A percentile compares a stretch with the other conserved stretches of the same genome.
These are phyloP conservation scores for Phytoseiulus persimilis DNA, from an alignment of 2,888 invertebrate genomes.

Conservation along the genomic window DNA sequence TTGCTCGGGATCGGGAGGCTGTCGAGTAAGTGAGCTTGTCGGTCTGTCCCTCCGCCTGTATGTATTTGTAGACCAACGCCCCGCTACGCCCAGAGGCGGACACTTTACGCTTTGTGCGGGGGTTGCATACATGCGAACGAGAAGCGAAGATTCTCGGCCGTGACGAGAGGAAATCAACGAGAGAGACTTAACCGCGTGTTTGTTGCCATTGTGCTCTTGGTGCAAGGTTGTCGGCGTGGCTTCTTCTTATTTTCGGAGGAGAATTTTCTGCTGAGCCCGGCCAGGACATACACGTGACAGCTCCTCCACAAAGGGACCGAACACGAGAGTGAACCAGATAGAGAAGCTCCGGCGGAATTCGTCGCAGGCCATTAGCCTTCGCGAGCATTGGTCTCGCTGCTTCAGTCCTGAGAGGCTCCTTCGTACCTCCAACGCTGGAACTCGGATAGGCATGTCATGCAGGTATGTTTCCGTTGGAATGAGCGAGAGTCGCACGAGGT, in stretches of 20 bases:
- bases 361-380: background rate
- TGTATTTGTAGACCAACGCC: background rate
- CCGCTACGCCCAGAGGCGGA: background rate
- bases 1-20: background rate
- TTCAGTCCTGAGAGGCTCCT: background rate
- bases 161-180: background rate
- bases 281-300: background rate
- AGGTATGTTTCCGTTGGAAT: no score
- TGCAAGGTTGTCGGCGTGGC: background rate
- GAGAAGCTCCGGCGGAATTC: background rate
- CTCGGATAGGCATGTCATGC: background rate
- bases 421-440: background rate
- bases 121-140: background rate
- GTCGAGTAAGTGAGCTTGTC: background rate
- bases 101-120: conserved; percentile 5
- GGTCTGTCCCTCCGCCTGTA: background rate
- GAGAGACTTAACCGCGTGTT: background rate
- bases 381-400: background rate
- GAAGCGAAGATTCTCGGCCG: background rate
- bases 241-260: background rate
- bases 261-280: background rate
- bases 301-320: background rate
- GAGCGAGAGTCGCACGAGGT: no score
- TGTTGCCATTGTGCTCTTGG: background rate
- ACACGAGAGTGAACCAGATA: background rate